phyloP scores from a whole-genome alignment of 2,113 vertebrate genomes.

The Amia ocellicauda region DNA sequence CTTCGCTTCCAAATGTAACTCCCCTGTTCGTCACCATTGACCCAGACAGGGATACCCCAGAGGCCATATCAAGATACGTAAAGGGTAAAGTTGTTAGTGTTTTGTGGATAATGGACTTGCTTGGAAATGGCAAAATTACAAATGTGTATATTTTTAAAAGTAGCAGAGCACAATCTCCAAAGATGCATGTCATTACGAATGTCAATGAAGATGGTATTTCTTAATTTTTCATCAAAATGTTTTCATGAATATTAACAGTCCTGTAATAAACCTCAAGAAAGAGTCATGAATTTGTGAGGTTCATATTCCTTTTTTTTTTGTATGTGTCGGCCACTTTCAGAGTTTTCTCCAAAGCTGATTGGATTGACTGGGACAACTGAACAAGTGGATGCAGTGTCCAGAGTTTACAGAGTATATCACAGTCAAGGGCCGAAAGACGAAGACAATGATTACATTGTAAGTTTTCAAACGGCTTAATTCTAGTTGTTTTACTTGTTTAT shows the following conservation, averaged over 20 bases:
- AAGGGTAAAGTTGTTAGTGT: slow-evolving; percentile 72
- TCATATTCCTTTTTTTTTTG: not conserved
- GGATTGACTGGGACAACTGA: slow-evolving; percentile 80
- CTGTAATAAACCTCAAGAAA: too few species aligned
- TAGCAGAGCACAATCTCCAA: too few species aligned
- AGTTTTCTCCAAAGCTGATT: slow-evolving; percentile 91
- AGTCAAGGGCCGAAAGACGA: slow-evolving; percentile 95
- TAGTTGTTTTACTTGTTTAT: not conserved
- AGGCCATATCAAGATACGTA: slow-evolving; percentile 82
- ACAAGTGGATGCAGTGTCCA: slow-evolving; percentile 77
- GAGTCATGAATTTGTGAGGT: too few species aligned
- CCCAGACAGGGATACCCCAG: slow-evolving; percentile 80
- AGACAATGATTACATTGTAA: slow-evolving; percentile 95
- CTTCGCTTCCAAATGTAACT: slow-evolving; percentile 78
- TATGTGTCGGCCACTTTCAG: slow-evolving; percentile 47
- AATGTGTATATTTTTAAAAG: too few species aligned
- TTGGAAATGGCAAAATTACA: too few species aligned
- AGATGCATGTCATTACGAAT: too few species aligned
- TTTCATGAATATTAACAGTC: too few species aligned
- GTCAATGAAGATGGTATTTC: too few species aligned
- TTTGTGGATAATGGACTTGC: too few species aligned
- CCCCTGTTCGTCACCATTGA: slow-evolving; percentile 94
- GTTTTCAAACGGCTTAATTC: slow-evolving; percentile 40
- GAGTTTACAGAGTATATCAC: slow-evolving; percentile 88
- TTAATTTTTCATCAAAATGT: too few species aligned